Percentiles rank a stretch among this genome's conserved stretches.
Evolutionary conservation across 2,113 vertebrate species (phyloP).

Genomic region (Meleagris gallopavo): DNA sequence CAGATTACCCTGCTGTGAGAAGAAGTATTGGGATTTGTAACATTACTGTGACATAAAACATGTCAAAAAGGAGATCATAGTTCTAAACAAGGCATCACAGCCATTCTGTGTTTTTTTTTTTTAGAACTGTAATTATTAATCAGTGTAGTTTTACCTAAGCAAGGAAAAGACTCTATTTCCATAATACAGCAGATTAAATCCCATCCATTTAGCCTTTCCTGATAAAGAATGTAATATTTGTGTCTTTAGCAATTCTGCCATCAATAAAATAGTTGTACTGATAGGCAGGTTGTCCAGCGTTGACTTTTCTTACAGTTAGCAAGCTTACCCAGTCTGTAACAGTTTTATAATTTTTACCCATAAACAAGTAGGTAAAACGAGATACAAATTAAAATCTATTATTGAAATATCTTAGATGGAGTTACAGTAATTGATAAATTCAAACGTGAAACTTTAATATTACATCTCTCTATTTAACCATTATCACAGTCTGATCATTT

Average conservation of each 20-base stretch:
- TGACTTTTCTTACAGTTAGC: neutral
- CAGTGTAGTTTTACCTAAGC: neutral
- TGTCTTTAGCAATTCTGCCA: neutral
- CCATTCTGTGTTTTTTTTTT: constrained; percentile 6
- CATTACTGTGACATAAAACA: neutral
- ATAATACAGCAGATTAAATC: neutral
- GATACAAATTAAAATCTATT: neutral
- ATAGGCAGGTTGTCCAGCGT: neutral
- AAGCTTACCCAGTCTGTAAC: neutral
- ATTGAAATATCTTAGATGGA: neutral
- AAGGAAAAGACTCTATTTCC: neutral
- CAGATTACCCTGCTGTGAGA: neutral
- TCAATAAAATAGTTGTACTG: neutral
- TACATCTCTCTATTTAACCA: neutral
- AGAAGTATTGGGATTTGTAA: neutral
- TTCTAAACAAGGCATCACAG: neutral
- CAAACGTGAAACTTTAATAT: neutral
- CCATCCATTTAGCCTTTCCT: neutral
- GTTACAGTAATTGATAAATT: neutral
- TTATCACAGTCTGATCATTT: neutral
- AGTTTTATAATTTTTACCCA: neutral
- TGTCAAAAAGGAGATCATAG: neutral
- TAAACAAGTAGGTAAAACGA: neutral
- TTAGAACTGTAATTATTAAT: neutral
- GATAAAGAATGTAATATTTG: neutral